Evolutionary conservation across 1,140 invertebrate species (phyloP).

Genomic region (Temnothorax longispinosus): DNA sequence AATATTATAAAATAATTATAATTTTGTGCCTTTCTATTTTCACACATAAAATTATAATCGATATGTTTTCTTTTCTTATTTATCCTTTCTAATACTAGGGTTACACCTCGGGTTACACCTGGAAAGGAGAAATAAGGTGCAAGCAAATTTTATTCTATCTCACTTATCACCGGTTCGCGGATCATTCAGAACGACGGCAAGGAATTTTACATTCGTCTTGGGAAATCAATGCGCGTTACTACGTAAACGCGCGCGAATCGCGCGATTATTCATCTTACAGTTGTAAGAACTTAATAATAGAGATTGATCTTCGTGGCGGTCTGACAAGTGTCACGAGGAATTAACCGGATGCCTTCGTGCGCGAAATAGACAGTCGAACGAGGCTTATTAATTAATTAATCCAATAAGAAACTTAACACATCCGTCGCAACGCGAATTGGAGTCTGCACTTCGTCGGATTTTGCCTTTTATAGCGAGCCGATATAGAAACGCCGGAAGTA

Average conservation of each 20-base stretch:
- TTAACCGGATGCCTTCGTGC: constrained; percentile 40
- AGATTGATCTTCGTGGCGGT: constrained; percentile 10
- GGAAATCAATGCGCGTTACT: constrained; percentile 23
- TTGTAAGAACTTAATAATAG: constrained; percentile 56
- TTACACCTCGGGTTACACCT: background rate
- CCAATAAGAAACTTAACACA: constrained; percentile 60
- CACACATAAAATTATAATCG: background rate
- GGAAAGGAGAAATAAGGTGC: background rate
- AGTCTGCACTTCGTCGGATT: constrained; percentile 44
- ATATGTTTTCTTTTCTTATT: background rate
- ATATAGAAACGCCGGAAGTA: constrained; percentile 43
- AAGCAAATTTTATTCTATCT: constrained; percentile 3
- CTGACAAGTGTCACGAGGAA: constrained; percentile 56
- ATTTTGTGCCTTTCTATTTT: background rate
- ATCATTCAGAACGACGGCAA: constrained; percentile 29
- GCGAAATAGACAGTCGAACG: constrained; percentile 39
- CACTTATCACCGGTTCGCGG: constrained; percentile 17
- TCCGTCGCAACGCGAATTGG: constrained; percentile 12
- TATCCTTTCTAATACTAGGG: background rate
- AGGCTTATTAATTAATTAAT: constrained; percentile 55
- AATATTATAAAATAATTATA: background rate
- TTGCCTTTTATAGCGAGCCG: constrained; percentile 41
- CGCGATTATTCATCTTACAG: constrained; percentile 35
- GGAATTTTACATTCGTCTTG: constrained; percentile 6
- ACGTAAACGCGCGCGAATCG: constrained; percentile 9